Base-by-base conservation (phyloP, 2,113 vertebrate genomes). In the Dasyornis broadbenti region DNA sequence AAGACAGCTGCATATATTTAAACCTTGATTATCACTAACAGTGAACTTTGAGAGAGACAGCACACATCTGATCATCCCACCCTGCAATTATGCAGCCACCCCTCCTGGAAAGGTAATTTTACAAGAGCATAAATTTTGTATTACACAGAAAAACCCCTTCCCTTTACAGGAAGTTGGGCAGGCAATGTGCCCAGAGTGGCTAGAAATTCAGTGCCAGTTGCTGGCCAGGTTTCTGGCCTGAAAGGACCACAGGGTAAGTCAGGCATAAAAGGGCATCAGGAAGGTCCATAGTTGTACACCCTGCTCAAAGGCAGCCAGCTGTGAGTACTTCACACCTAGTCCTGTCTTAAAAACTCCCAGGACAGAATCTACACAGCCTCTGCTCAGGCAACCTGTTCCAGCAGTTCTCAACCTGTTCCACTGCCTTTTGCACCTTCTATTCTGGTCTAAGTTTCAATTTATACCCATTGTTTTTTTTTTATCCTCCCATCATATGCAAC, bases 401-500 rank as follows among this genome's bases (percentile, higher is more conserved):
- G 24, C 50, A 57, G 42, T 37, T 77, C 35, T 50, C 37, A 56
- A 11, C 10, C 12, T 9, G 4, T 26, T 70, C 33, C 20, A 18
- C 27, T 50, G 47, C 60, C 12, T 40, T 33, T 54, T 65, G 35
- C 50, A 69, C n/a, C 28, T 37, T 37, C 16, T 33, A 4, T 17
- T 56, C 31, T 54, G 23, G 23, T 31, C 70, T 3, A 26, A 73
- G 30, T 66, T 95, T 33, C 30, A 45, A 4, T 33, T 68, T 45
- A 24, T 0, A 19, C 6, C 37, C 2, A 3, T 4, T 45, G 13
- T 5, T 50, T 12, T 0, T 53, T 66, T 86, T 73, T 68, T 40
- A 21, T 54, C 33, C 30, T 85, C 14, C 20, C 33, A 49, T 35
- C 42, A 23, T 2, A 3, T 2, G 1, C 40, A 85, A 28, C 7